Evolutionary conservation across 2,888 invertebrate genomes (phyloP).

Genomic region (Latheticus oryzae): DNA sequence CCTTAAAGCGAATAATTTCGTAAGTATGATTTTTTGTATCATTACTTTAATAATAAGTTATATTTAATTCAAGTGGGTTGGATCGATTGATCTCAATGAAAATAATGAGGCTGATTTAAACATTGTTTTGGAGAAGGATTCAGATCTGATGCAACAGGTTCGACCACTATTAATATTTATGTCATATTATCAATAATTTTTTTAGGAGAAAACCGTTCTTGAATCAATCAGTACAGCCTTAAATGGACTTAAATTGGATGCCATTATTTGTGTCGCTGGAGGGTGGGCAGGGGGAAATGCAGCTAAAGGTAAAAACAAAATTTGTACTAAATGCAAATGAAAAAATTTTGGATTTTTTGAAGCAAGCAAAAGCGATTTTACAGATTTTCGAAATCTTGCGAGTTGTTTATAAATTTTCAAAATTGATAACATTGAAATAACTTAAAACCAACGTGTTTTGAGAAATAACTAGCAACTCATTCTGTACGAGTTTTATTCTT

Average conservation of each 20-base stretch:
- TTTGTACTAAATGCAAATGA: background rate
- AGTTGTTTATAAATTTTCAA: too few relatives aligned
- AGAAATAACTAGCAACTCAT: too few relatives aligned
- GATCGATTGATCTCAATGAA: constrained; percentile 62
- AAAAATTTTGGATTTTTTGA: background rate
- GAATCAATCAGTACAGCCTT: constrained; percentile 67
- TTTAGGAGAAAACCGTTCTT: constrained; percentile 75
- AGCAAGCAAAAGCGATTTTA: too few relatives aligned
- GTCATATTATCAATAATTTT: too few relatives aligned
- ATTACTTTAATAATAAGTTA: constrained; percentile 34
- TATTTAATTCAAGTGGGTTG: constrained; percentile 61
- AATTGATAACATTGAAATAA: too few relatives aligned
- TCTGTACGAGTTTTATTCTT: too few relatives aligned
- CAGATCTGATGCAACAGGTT: constrained; percentile 79
- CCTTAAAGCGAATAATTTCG: constrained; percentile 91
- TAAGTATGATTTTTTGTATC: too few relatives aligned
- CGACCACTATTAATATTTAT: background rate
- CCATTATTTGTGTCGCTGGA: constrained; percentile 60
- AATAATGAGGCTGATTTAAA: constrained; percentile 84
- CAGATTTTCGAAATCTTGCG: too few relatives aligned
- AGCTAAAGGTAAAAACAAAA: constrained; percentile 34
- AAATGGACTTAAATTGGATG: constrained; percentile 34
- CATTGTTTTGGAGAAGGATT: constrained; percentile 84
- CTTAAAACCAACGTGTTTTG: too few relatives aligned
- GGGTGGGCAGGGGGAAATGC: constrained; percentile 42